Base-by-base conservation (phyloP, 2,888 invertebrate genomes). In the Drymonia ruficornis region DNA sequence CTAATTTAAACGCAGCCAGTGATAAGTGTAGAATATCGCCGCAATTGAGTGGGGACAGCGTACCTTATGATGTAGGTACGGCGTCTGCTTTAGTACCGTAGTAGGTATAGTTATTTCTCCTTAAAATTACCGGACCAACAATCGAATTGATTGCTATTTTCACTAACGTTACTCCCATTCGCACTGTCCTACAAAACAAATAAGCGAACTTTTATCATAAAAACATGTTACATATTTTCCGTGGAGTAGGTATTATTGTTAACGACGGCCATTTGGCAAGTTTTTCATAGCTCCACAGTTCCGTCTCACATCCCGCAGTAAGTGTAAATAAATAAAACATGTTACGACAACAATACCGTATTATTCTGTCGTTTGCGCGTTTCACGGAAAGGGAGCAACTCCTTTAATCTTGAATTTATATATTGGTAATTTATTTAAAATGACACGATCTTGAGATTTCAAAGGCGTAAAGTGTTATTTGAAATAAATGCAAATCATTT, bases 301-400 rank as follows among this genome's bases (percentile, higher is more conserved):
- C 46, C 31, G 31, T 42, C 52, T 53, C 50, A 50, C 43, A 42
- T 44, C 38, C 7, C 56, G 53, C 49, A 49, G 44, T 45, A 51
- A 53, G 46, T 49, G 44, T 46, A 53, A 53, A 66, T 58, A 65
- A 68, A 68, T 65, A 66, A 68, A 68, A 58, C 36, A 68, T 53
- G 54, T 56, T 53, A 65, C 42, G 55, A 55, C 55, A 44, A 52
- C 52, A 51, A 52, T 38, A 13, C n/a, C 31, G 48, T 46, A 13
- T 43, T 56, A 55, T 56, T 50, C 52, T 49, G 12, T 40, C 42
- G 52, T 65, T 59, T 49, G 46, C 31, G 38, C 31, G 38, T 59
- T 64, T 64, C 54, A 44, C 29, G n/a, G n/a, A n/a, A n/a, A n/a
- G n/a, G n/a, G 11, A 31, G 23, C 1, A 23, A 23, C 1, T 23